These are phyloP conservation scores for Carassius gibelio DNA, from an alignment of 2,113 vertebrate species.

Conservation along the genomic window DNA sequence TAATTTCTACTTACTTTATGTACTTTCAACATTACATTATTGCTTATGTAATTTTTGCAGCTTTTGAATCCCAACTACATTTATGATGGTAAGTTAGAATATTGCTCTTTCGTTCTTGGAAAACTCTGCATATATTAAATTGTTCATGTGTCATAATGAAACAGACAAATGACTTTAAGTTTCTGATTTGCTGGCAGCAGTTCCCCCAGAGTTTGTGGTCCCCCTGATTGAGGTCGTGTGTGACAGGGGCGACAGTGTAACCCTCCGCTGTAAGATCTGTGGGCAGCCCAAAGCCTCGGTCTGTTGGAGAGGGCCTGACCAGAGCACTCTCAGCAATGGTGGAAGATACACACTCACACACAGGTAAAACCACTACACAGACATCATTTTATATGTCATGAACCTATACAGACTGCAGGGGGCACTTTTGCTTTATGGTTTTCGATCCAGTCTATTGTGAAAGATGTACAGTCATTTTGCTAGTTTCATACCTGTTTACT, in stretches of 20 bases:
- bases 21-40: background rate
- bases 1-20: background rate
- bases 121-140: background rate
- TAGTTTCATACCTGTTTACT: background rate
- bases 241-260: conserved; percentile 91
- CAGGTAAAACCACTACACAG: conserved; percentile 74
- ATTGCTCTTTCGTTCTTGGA: background rate
- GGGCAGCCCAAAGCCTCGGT: conserved; percentile 88
- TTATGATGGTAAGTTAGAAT: conserved; percentile 88
- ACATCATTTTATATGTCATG: background rate
- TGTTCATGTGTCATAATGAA: background rate
- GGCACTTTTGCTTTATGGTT: conserved; percentile 2
- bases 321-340: conserved; percentile 84
- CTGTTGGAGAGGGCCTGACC: conserved; percentile 92
- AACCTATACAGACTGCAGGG: background rate
- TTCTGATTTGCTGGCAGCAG: conserved; percentile 64
- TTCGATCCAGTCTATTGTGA: background rate
- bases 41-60: conserved; percentile 67
- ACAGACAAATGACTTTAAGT: background rate
- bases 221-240: conserved; percentile 91
- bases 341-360: conserved; percentile 87
- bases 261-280: conserved; percentile 92
- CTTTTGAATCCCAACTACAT: conserved; percentile 99
- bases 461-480: background rate
- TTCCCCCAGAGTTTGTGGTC: conserved; percentile 92